Percentiles rank a stretch among this genome's conserved stretches.
These are phyloP conservation scores for Sialis fuliginosa DNA, from an alignment of 2,888 invertebrate genomes.

Conservation along the genomic window DNA sequence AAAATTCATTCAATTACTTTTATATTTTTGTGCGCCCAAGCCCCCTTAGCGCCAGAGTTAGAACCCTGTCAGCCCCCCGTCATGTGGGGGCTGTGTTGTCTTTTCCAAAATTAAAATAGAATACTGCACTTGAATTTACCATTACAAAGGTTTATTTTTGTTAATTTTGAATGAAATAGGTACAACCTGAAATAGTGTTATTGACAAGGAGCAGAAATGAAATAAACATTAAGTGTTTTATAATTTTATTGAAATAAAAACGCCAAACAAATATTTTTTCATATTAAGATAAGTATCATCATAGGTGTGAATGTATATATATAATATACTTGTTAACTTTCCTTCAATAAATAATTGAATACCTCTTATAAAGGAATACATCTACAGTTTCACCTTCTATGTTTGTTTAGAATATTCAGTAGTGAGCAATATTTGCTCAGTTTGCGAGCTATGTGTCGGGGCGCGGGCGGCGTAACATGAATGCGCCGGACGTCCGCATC, in stretches of 20 bases:
- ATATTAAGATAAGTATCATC: slow-evolving; percentile 1
- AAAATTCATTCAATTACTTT: no score
- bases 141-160: no score
- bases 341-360: slow-evolving; percentile 4
- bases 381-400: slow-evolving; percentile 4
- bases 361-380: slow-evolving; percentile 6
- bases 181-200: no score
- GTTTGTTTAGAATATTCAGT: slow-evolving; percentile 25
- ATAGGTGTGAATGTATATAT: slow-evolving; percentile 1
- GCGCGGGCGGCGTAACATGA: neutral
- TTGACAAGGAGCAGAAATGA: neutral
- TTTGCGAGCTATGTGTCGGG: slow-evolving; percentile 2
- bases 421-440: slow-evolving; percentile 28
- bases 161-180: no score
- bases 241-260: slow-evolving; percentile 25
- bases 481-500: no score
- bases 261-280: slow-evolving; percentile 21
- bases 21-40: no score
- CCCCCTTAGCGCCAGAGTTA: no score
- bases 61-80: no score
- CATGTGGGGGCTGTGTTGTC: no score
- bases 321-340: neutral
- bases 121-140: no score
- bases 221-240: slow-evolving; percentile 7
- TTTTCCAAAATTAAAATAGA: no score